phyloP scores from a whole-genome alignment of 2,113 vertebrate genomes.

The Trachemys scripta region DNA sequence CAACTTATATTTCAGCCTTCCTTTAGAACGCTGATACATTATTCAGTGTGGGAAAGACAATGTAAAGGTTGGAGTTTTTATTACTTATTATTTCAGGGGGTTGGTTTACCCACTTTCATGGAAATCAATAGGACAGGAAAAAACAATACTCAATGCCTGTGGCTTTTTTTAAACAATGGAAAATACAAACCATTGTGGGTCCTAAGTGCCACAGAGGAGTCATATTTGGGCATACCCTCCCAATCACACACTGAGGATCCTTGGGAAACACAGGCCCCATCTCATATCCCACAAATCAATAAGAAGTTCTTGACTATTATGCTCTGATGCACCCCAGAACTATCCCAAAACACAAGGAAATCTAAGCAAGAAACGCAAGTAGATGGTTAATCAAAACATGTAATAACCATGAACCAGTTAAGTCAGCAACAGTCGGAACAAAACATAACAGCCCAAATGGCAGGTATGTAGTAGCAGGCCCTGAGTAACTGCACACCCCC shows the following conservation, averaged over 20 bases:
- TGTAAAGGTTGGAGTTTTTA: background rate
- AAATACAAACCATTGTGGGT: background rate
- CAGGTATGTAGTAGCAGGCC: background rate
- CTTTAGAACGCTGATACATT: background rate
- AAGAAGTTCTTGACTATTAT: background rate
- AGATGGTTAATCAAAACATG: background rate
- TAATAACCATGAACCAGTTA: background rate
- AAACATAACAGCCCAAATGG: background rate
- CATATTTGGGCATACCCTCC: background rate
- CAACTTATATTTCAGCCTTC: background rate
- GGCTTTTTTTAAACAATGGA: background rate
- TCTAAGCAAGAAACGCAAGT: background rate
- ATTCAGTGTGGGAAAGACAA: background rate
- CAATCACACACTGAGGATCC: rapidly evolving
- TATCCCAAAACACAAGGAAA: background rate
- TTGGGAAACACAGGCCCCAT: rapidly evolving
- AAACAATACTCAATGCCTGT: background rate
- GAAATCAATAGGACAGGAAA: background rate
- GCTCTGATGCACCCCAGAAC: background rate
- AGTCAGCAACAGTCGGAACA: background rate
- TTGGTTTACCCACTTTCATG: background rate
- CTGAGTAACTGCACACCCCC: background rate
- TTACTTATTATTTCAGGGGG: background rate
- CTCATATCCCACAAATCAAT: rapidly evolving
- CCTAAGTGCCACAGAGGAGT: background rate